Percentiles rank a stretch among this genome's conserved stretches.
These are phyloP conservation scores for Acipenser ruthenus DNA, from an alignment of 2,797 vertebrate genomes.

Conservation along the genomic window DNA sequence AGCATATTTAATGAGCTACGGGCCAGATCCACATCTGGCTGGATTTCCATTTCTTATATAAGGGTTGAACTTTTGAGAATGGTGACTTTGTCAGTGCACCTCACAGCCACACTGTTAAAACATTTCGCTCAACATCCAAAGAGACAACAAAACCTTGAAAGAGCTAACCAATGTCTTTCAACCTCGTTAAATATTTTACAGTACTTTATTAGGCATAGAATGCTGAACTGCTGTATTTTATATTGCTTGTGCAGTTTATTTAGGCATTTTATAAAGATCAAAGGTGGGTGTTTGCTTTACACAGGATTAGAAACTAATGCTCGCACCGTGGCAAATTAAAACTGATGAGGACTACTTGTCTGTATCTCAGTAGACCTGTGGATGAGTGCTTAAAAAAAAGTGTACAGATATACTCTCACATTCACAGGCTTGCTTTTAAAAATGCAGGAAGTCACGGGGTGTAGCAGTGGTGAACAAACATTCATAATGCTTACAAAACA, in stretches of 20 bases:
- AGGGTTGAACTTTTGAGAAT: slow-evolving; percentile 8
- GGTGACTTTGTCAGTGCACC: slow-evolving; percentile 13
- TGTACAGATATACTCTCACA: too few species aligned
- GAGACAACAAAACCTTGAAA: slow-evolving; percentile 10
- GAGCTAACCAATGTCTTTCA: not conserved
- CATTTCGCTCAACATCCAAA: slow-evolving; percentile 13
- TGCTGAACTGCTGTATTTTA: not conserved
- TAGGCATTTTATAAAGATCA: not conserved
- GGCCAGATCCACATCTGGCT: slow-evolving; percentile 14
- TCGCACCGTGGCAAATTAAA: too few species aligned
- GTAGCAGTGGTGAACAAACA: too few species aligned
- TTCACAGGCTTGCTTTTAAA: too few species aligned
- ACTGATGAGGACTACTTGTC: too few species aligned
- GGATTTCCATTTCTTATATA: slow-evolving; percentile 1
- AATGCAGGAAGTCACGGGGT: too few species aligned
- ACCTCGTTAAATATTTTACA: not conserved
- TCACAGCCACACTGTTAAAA: slow-evolving; percentile 8
- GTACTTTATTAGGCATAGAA: not conserved
- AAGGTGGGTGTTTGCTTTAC: too few species aligned
- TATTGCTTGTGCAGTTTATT: not conserved
- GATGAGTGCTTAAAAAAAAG: too few species aligned
- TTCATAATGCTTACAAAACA: too few species aligned
- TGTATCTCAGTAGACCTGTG: too few species aligned
- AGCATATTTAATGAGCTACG: slow-evolving; percentile 13
- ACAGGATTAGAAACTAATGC: too few species aligned